These are phyloP conservation scores for Colaptes auratus DNA, from an alignment of 2,113 vertebrate genomes.

Conservation along the genomic window DNA sequence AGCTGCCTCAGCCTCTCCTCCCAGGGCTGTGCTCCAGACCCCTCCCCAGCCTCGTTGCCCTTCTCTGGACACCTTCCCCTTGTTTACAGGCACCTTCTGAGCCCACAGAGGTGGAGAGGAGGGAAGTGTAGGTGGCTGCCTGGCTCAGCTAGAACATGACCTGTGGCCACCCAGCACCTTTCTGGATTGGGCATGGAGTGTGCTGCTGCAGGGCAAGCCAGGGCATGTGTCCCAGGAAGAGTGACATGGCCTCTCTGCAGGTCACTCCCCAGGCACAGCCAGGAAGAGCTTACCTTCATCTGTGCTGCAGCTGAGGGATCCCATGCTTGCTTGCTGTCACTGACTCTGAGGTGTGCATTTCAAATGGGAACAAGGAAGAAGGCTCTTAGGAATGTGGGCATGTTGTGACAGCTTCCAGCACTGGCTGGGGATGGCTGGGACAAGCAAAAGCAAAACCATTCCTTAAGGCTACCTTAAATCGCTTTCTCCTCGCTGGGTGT, in stretches of 20 bases:
- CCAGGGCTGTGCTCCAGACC: no score
- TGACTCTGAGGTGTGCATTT: background rate
- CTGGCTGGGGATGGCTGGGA: background rate
- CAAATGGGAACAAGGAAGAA: background rate
- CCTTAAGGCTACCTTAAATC: conserved; percentile 24
- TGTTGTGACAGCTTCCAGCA: background rate
- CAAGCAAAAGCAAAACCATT: conserved; percentile 17
- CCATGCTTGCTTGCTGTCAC: fast-evolving
- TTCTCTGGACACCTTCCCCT: background rate
- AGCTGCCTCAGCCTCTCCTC: no score
- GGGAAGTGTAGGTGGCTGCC: background rate
- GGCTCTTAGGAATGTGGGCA: background rate
- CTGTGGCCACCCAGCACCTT: background rate
- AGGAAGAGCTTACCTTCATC: background rate
- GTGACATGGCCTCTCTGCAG: fast-evolving
- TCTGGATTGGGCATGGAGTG: background rate
- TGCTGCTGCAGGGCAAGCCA: fast-evolving
- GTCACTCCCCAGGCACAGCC: background rate
- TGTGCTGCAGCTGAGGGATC: fast-evolving
- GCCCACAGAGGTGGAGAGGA: background rate
- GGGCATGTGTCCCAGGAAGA: background rate
- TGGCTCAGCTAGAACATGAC: background rate
- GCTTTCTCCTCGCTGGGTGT: background rate
- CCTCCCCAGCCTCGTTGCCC: no score
- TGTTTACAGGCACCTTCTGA: background rate